Evolutionary conservation across 2,113 vertebrate genomes (phyloP), one percentile per base, ranked within the genome.

Genomic region (Brachirus orientalis): DNA sequence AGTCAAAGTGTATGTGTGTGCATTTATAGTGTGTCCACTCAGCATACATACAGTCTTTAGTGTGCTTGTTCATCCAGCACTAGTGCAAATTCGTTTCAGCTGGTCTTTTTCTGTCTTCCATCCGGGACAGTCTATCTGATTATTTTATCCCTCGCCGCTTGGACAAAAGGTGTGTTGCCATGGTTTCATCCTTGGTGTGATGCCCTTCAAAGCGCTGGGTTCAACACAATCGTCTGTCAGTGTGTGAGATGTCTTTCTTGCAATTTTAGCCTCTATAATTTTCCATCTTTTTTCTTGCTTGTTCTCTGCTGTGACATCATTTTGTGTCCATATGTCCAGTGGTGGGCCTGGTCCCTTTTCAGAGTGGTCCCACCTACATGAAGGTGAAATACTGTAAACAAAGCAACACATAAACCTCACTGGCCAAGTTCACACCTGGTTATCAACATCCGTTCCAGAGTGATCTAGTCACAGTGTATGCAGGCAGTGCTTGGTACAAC

Each of bases 61-160:
- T 83, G 90, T 90, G 89, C 90, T 87, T 85, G 75, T 82, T 86
- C 80, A 82, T 83, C 73, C 79, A 88, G 90, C 90, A 91, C 90
- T 91, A 91, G 90, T 91, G 90, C 90, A 91, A 91, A 90, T 88
- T 90, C 77, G 75, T 89, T 64, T 89, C 80, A 85, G 89, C 89
- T 91, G 89, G 86, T 90, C 89, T 85, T 82, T 82, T 83, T 86
- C 70, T 60, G 58, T 72, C 69, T 72, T 64, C 86, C 73, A 69
- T 77, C 61, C 17, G 14, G 73, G 75, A 82, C 72, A 76, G 68
- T 82, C 45, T 54, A 18, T 84, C 72, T 80, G 37, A 51, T 70
- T 72, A 60, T 79, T 63, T 86, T 79, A 79, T 87, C 86, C 70
- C 38, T 57, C 16, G 71, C 65, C 35, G 12, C 73, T 63, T 54